Base-by-base conservation (phyloP, 2,797 vertebrate species). In the Lutjanus campechanus region DNA sequence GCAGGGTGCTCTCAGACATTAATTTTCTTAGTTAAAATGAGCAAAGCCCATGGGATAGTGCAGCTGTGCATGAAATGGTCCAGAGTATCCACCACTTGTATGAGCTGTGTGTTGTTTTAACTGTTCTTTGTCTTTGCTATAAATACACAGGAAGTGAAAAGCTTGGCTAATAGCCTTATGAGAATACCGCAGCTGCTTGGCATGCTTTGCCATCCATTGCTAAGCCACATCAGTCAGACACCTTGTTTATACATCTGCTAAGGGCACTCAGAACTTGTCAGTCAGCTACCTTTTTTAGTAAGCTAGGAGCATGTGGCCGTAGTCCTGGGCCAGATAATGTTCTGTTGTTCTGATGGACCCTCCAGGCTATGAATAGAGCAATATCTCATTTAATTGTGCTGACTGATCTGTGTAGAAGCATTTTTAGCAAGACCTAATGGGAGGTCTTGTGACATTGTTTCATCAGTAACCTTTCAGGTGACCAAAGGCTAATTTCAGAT, bases 221-320 rank as follows among this genome's bases (percentile, higher is more conserved):
- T 91, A 92, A 95, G 89, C 87, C 72, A 43, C 84, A 88, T 91
- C 91, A 87, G 83, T 92, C 90, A 88, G 79, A 87, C 90, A 94
- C 91, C 93, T 94, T 92, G 93, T 95, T 95, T 92, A 77, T 93
- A 77, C 86, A 91, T 93, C 89, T 92, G 88, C 62, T 91, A 51
- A 71, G 84, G 82, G 83, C 84, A 84, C 82, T 89, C 81, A 77
- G 82, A 84, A 80, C 71, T 72, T 82, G 81, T 68, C 79, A 69
- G 87, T 79, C 69, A 2, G 63, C 70, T 79, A 51, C 81, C 81
- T 83, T 93, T 89, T 88, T 91, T 92, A 84, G 88, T 73, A 73
- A 46, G 40, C 60, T 63, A 67, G 15, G 58, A 53, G 70, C 76
- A 79, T 5, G 53, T 68, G 62, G 51, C 29, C 74, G 29, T 56